These are phyloP conservation scores for Rhadinocentrus ornatus DNA, from an alignment of 2,797 vertebrate species.

Conservation along the genomic window DNA sequence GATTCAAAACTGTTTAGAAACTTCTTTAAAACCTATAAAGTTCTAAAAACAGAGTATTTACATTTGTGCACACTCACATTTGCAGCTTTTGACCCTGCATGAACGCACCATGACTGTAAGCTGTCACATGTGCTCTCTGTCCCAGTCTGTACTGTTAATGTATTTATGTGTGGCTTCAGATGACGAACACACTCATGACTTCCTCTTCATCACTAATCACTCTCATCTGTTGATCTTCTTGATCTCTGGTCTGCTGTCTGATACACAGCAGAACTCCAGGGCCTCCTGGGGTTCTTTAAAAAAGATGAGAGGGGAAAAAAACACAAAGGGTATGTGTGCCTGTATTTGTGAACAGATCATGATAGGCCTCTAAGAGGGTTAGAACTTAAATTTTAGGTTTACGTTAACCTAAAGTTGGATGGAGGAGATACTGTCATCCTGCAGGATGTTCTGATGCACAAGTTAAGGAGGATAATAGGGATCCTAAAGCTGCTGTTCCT, in stretches of 20 bases:
- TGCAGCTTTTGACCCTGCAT: constrained; percentile 14
- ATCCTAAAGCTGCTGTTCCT: neutral
- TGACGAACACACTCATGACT: constrained; percentile 80
- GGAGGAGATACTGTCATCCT: constrained; percentile 5
- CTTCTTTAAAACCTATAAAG: neutral
- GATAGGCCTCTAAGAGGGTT: neutral
- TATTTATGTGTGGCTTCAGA: constrained; percentile 32
- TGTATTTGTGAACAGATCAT: constrained; percentile 7
- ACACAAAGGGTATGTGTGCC: constrained; percentile 14
- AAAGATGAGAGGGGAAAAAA: constrained; percentile 22
- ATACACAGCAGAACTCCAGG: constrained; percentile 39
- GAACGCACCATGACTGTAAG: constrained; percentile 11
- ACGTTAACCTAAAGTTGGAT: neutral
- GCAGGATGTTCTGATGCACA: neutral
- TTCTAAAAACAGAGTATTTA: too few species aligned
- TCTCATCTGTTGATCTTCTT: constrained; percentile 89
- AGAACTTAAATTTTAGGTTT: neutral
- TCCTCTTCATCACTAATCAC: constrained; percentile 94
- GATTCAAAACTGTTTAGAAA: neutral
- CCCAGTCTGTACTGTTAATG: constrained; percentile 5
- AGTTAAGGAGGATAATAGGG: neutral
- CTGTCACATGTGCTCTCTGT: constrained; percentile 21
- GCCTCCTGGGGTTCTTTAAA: constrained; percentile 33
- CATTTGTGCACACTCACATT: neutral
- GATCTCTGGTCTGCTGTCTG: constrained; percentile 58